Base-by-base conservation (phyloP, 2,888 invertebrate genomes). In the Rhopalosiphum nymphaeae region DNA sequence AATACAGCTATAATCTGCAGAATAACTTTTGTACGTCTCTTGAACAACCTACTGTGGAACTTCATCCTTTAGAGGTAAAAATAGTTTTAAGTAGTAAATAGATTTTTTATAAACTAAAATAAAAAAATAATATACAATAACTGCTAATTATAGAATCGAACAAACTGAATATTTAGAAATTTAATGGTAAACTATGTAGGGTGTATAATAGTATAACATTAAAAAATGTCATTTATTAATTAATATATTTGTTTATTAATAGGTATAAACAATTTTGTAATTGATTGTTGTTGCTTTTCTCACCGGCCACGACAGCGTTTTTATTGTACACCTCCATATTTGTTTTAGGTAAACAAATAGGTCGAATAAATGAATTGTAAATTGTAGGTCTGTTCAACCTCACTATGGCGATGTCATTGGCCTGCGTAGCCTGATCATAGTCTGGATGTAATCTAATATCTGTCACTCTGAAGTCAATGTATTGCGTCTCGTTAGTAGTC, bases 291-390 rank as follows among this genome's bases (percentile, higher is more conserved):
- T 21, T 78, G 36, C 36, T 21, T 2, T 84, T 89, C 94, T 94
- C 92, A 95, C 96, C 96, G 49, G 95, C 95, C 10, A 96, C 96
- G 16, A 95, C 95, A 42, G 95, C 95, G 3, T 95, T 95, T 88
- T 95, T 95, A 91, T 95, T 95, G 42, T 94, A 95, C 61, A 95
- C 97, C 10, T 96, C 96, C 86, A 97, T 95, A 3, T 96, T 97
- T 0, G 97, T 95, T 0, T 98, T 97, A 0, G 98, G 98, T 95
- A 98, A 96, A 95, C 98, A 98, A 93, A 98, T 97, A 0, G 98
- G 98, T 97, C 98, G 98, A 92, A 98, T 97, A 95, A 98, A 98
- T 0, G 97, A 97, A 95, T 97, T 97, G 95, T 98, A 98, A 11
- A 97, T 96, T 0, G 97, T 97, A 0, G 97, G 96, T 25, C 97